A percentile compares a stretch with the other conserved stretches of the same genome.
Evolutionary conservation across 2,797 vertebrate genomes (phyloP).

Genomic region (Acipenser ruthenus): DNA sequence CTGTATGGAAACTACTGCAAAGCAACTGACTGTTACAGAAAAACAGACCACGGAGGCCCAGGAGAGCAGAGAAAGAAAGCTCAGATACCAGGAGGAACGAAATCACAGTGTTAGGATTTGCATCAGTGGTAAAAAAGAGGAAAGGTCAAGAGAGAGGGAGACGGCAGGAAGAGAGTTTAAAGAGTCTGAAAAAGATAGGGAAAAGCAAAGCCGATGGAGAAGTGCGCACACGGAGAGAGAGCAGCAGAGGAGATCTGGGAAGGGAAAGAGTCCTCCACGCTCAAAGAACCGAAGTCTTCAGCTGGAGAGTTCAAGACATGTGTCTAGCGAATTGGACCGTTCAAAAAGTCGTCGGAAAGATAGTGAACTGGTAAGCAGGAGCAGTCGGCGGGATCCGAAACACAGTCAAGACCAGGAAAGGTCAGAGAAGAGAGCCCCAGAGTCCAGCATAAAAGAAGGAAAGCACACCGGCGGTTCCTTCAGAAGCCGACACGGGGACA

Average conservation of each 20-base stretch:
- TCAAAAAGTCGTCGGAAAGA: slow-evolving; percentile 30
- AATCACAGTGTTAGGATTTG: slow-evolving; percentile 25
- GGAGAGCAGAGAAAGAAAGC: slow-evolving; percentile 40
- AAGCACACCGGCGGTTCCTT: slow-evolving; percentile 33
- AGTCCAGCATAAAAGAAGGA: slow-evolving; percentile 44
- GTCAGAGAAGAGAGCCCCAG: slow-evolving; percentile 20
- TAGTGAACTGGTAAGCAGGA: slow-evolving; percentile 26
- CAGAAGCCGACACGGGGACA: slow-evolving; percentile 27
- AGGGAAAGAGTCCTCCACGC: slow-evolving; percentile 42
- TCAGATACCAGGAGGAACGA: slow-evolving; percentile 26
- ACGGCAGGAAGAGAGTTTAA: slow-evolving; percentile 48
- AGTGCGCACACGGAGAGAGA: slow-evolving; percentile 38
- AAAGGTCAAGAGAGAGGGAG: slow-evolving; percentile 36
- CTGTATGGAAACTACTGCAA: slow-evolving; percentile 28
- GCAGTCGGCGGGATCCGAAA: slow-evolving; percentile 29
- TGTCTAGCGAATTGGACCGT: slow-evolving; percentile 6
- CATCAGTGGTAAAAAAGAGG: slow-evolving; percentile 35
- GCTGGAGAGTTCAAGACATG: slow-evolving; percentile 15
- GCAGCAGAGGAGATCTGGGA: slow-evolving; percentile 45
- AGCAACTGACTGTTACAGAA: background rate
- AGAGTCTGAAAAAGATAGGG: slow-evolving; percentile 46
- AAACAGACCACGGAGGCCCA: slow-evolving; percentile 8
- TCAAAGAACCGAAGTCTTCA: slow-evolving; percentile 26
- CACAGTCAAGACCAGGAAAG: slow-evolving; percentile 25
- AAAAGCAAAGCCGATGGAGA: slow-evolving; percentile 35